These are phyloP conservation scores for Sebastes taczanowskii DNA, from an alignment of 2,797 vertebrate genomes.

Conservation along the genomic window DNA sequence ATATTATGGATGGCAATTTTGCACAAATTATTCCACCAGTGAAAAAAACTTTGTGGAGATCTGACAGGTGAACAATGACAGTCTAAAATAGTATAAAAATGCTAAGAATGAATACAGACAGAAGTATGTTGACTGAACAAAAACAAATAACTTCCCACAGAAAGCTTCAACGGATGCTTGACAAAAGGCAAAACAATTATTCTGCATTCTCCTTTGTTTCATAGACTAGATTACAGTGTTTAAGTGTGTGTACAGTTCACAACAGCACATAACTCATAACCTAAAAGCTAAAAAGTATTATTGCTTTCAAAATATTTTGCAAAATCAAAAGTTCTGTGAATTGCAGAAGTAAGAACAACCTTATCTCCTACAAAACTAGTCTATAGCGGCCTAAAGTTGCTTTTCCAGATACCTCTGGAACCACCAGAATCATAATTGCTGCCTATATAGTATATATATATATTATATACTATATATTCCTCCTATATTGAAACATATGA, in stretches of 20 bases:
- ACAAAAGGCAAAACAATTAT: background rate
- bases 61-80: background rate
- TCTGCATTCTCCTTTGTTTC: background rate
- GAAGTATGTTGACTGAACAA: background rate
- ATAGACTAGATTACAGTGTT: background rate
- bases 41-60: background rate
- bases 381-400: background rate
- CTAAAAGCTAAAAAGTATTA: background rate
- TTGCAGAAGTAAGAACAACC: background rate
- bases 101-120: background rate
- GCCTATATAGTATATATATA: too few relatives aligned
- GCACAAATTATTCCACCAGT: background rate
- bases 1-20: background rate
- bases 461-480: background rate
- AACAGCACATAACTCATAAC: background rate
- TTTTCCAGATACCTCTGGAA: background rate
- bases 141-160: background rate
- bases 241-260: background rate
- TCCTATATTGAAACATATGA: background rate
- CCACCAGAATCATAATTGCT: too few relatives aligned
- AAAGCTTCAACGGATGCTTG: background rate
- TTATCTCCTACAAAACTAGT: background rate
- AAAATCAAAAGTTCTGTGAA: background rate
- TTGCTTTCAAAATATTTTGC: background rate
- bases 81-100: background rate